These are phyloP conservation scores for Melinaea marsaeus DNA, from an alignment of 2,888 invertebrate genomes.

Conservation along the genomic window DNA sequence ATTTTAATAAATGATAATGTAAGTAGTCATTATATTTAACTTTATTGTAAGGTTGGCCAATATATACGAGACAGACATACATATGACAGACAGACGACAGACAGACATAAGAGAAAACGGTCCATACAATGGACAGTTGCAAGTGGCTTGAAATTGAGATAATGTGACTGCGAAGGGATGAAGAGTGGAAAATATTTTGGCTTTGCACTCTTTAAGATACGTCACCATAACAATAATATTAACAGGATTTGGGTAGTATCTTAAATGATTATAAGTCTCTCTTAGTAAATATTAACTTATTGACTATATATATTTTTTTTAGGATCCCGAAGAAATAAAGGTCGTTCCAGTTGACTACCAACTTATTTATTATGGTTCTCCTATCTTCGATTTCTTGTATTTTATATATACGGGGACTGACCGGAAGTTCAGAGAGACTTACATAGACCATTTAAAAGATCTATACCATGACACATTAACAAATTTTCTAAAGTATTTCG, in stretches of 20 bases:
- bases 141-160: no score
- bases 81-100: no score
- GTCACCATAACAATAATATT: no score
- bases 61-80: no score
- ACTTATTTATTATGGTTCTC: constrained; percentile 34
- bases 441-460: constrained; percentile 41
- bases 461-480: constrained; percentile 40
- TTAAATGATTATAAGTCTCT: no score
- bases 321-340: constrained; percentile 41
- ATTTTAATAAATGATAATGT: constrained; percentile 40
- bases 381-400: constrained; percentile 37
- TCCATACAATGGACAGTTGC: no score
- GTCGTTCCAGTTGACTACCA: constrained; percentile 44
- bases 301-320: constrained; percentile 32
- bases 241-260: no score
- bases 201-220: no score
- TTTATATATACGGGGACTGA: constrained; percentile 37
- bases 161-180: no score
- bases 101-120: no score
- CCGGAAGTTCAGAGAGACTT: constrained; percentile 37
- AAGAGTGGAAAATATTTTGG: no score
- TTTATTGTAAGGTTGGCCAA: no score
- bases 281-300: background rate
- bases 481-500: constrained; percentile 40
- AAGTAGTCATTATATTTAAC: constrained; percentile 26